Conservation (phyloP, 2,888 invertebrate genomes). For the Diarsia brunnea region DNA sequence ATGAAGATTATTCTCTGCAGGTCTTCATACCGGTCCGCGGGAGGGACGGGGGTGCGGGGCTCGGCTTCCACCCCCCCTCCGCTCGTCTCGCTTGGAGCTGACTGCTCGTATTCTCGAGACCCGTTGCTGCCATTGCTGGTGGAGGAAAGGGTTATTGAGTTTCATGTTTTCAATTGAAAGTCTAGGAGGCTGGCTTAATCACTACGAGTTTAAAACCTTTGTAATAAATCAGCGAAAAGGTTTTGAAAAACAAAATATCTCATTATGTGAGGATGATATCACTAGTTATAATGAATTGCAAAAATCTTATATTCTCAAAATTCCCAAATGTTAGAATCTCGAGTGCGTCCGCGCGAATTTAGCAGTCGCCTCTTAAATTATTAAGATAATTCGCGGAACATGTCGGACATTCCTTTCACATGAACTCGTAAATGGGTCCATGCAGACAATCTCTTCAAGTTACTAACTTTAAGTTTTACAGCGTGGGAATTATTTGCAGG, state of each 20-base stretch:
- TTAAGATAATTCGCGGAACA: constrained; percentile 14
- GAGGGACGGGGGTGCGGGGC: constrained; percentile 83
- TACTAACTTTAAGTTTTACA: constrained; percentile 32
- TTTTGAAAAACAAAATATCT: neutral
- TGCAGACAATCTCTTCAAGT: constrained; percentile 38
- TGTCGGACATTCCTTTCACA: constrained; percentile 34
- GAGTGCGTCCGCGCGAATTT: neutral
- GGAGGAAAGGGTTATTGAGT: constrained; percentile 37
- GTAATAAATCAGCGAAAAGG: neutral
- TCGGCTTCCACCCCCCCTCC: constrained; percentile 76
- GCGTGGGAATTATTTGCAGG: constrained; percentile 41
- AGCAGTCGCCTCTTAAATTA: constrained; percentile 24
- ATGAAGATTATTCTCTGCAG: constrained; percentile 89
- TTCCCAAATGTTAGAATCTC: constrained; percentile 5
- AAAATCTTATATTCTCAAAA: constrained; percentile 12
- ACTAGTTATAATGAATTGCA: neutral
- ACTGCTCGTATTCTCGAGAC: constrained; percentile 87
- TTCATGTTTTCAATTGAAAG: neutral
- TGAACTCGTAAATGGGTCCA: constrained; percentile 17
- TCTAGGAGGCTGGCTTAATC: too few species aligned
- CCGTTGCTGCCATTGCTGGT: constrained; percentile 85
- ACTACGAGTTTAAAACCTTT: too few species aligned
- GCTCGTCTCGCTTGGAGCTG: constrained; percentile 85
- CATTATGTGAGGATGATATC: neutral
- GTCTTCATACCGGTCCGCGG: constrained; percentile 92